A percentile compares a stretch with the other conserved stretches of the same genome.
These are phyloP conservation scores for Pseudonaja textilis DNA, from an alignment of 2,113 vertebrate genomes.

Conservation along the genomic window DNA sequence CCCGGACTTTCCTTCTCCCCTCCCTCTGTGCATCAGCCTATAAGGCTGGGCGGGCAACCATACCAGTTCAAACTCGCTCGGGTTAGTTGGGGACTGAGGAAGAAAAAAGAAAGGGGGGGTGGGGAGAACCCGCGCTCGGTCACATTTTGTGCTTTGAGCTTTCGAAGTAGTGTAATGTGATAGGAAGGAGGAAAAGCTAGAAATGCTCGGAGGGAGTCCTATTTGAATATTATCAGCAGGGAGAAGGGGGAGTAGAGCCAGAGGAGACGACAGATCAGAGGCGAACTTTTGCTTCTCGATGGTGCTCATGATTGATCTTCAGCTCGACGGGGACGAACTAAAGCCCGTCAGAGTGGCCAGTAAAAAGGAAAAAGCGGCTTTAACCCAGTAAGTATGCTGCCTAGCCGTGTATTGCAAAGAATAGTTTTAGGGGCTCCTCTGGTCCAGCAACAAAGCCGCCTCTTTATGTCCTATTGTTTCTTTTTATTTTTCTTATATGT, in stretches of 20 bases:
- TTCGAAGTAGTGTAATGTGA: background rate
- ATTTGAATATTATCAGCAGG: background rate
- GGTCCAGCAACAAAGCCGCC: background rate
- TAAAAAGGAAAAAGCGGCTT: constrained; percentile 49
- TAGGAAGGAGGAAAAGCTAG: background rate
- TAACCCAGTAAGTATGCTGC: constrained; percentile 60
- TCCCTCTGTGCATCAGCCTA: background rate
- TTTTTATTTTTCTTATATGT: too few species aligned
- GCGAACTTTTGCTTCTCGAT: constrained; percentile 4
- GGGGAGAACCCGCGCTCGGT: background rate
- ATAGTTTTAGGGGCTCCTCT: background rate
- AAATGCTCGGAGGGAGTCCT: background rate
- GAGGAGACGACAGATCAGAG: background rate
- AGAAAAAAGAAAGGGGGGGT: background rate
- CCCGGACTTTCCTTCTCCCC: background rate
- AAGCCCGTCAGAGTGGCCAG: constrained; percentile 40
- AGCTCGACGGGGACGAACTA: constrained; percentile 61
- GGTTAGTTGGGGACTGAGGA: constrained; percentile 19
- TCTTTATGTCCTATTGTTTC: background rate
- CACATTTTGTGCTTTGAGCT: background rate
- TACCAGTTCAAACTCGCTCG: constrained; percentile 33
- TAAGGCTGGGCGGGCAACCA: constrained; percentile 29
- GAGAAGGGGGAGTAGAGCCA: background rate
- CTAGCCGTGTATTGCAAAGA: background rate
- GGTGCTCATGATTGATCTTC: constrained; percentile 63